Percentiles rank a stretch among this genome's conserved stretches.
phyloP scores from a whole-genome alignment of 2,797 vertebrate genomes.

The Urophycis tenuis region DNA sequence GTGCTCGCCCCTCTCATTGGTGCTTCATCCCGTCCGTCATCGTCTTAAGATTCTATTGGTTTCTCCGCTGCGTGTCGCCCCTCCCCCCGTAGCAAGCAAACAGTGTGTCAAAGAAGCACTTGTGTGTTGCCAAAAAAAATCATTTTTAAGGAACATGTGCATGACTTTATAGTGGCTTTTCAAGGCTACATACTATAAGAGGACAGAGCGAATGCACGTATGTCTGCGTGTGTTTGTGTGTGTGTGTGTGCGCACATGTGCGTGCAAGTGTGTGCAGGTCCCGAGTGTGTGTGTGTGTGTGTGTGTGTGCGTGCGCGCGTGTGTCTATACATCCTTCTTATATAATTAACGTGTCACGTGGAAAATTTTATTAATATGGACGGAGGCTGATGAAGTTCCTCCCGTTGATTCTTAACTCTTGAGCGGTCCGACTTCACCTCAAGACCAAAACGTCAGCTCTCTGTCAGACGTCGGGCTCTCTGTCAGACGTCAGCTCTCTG shows the following conservation, averaged over 20 bases:
- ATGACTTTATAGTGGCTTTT: constrained; percentile 70
- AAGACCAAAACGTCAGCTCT: constrained; percentile 53
- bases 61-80: constrained; percentile 55
- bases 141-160: constrained; percentile 67
- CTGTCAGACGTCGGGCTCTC: too few species aligned
- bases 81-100: constrained; percentile 62
- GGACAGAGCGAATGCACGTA: constrained; percentile 7
- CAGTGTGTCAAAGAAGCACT: constrained; percentile 71
- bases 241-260: constrained; percentile 40
- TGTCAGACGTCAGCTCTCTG: too few species aligned
- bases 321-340: constrained; percentile 63
- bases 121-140: constrained; percentile 76
- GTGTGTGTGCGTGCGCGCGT: constrained; percentile 40
- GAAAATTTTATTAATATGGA: constrained; percentile 65
- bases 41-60: constrained; percentile 53
- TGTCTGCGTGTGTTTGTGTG: constrained; percentile 18
- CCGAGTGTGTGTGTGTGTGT: not conserved
- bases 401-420: constrained; percentile 58
- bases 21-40: constrained; percentile 52
- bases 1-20: constrained; percentile 52
- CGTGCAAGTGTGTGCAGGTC: constrained; percentile 39
- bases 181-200: constrained; percentile 57
- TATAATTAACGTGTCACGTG: constrained; percentile 69
- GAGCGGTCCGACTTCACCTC: constrained; percentile 53
- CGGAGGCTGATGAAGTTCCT: constrained; percentile 45